Percentiles rank a stretch among this genome's conserved stretches.
These are phyloP conservation scores for Coremacera marginata DNA, from an alignment of 2,888 invertebrate species.

Conservation along the genomic window DNA sequence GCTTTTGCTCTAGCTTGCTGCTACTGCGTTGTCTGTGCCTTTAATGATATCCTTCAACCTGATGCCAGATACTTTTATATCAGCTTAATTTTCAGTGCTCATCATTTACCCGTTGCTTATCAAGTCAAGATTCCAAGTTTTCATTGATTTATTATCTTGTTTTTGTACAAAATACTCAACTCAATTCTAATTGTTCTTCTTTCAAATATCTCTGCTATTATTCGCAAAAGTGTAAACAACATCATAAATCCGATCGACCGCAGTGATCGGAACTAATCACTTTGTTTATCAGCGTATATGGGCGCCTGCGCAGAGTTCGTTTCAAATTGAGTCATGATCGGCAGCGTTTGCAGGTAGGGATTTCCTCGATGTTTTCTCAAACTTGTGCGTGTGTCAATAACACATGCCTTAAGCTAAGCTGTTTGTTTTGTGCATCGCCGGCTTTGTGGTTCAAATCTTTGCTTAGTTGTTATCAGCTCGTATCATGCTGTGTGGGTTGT, in stretches of 20 bases:
- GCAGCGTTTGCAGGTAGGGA: not conserved
- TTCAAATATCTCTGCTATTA: not conserved
- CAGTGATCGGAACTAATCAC: constrained; percentile 25
- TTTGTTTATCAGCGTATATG: constrained; percentile 10
- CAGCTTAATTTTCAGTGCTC: constrained; percentile 3
- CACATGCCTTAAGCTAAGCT: not conserved
- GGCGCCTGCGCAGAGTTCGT: not conserved
- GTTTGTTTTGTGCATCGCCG: not conserved
- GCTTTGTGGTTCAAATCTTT: no score
- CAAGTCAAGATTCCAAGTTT: not conserved
- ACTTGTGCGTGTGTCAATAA: not conserved
- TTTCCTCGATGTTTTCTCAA: not conserved
- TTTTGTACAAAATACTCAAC: not conserved
- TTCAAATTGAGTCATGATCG: not conserved
- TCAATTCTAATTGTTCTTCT: not conserved
- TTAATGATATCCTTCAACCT: constrained; percentile 21
- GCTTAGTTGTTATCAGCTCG: no score
- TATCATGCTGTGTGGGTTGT: not conserved
- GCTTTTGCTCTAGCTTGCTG: not conserved
- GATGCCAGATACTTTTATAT: constrained; percentile 25
- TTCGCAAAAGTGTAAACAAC: constrained; percentile 31
- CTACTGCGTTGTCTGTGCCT: constrained; percentile 6
- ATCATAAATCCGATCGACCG: constrained; percentile 23
- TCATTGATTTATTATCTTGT: constrained; percentile 9
- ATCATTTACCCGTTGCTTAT: not conserved